Base-by-base conservation (phyloP, 2,888 invertebrate genomes). In the Geotrupes spiniger region DNA sequence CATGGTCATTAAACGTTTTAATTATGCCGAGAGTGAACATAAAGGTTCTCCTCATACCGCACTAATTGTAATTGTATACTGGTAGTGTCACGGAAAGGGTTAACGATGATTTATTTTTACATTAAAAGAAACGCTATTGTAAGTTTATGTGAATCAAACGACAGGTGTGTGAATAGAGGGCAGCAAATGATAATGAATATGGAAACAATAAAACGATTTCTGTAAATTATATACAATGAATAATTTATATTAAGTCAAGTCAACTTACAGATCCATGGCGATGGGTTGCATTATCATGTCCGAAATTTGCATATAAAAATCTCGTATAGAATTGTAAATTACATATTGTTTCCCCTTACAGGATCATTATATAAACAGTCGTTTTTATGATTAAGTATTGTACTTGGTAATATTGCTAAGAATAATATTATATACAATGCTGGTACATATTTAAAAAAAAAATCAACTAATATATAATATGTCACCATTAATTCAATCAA, bases 261-360 rank as follows among this genome's bases (percentile, higher is more conserved):
- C 6, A 21, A 21, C 21, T 21, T 21, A 21, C 21, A 21, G 21
- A 21, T 21, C 21, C 6, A 21, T 21, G 6, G 57, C 43, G 46
- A 49, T 49, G 44, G 54, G 54, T 49, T 48, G 57, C 47, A 49
- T 53, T 55, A 59, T 61, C 59, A 61, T 61, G 58, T 61, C 56
- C 51, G 39, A 56, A 63, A 64, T 66, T 65, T 65, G 56, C 66
- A 65, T 66, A 65, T 61, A 62, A 63, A 63, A 65, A 64, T 62
- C 54, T 59, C 57, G 57, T 59, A 63, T 62, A 60, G 65, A 64
- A 66, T 64, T 66, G 65, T 64, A 66, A 66, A 65, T 66, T 63
- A 62, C 53, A 63, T 56, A 66, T 65, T 65, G 65, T 66, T 62
- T 58, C 53, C 58, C 53, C 55, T 53, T 50, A 52, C 49, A 54